Base-by-base conservation (phyloP, 2,888 invertebrate genomes). In the Polyommatus iphigenia region DNA sequence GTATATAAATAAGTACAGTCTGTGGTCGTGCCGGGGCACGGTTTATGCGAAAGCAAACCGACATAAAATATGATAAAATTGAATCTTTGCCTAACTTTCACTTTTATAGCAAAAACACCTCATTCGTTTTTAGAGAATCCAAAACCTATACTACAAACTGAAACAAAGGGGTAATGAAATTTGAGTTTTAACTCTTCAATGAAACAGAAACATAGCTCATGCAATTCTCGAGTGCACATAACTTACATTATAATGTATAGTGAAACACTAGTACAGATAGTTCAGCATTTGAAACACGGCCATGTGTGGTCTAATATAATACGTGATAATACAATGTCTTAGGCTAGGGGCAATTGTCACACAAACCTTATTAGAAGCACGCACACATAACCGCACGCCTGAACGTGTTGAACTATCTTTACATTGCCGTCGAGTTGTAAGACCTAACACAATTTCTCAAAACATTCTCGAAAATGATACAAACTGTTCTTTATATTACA, bases 1-100 rank as follows among this genome's bases (percentile, higher is more conserved):
- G 6, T 24, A 72, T 75, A 54, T 75, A 75, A 54, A 75, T 54
- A 75, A 75, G 75, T 75, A 75, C 75, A 75, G 75, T 75, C 54
- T 54, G 54, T 75, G 75, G 46, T 46, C 50, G 50, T 54, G 75
- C 41, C 75, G 3, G 20, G 20, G 20, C 20, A 24, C 20, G 20
- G 6, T 24, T 67, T 67, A 67, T 67, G 29, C 29, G 67, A 67
- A 54, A 67, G 15, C 15, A 67, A 67, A 29, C 62, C n/a, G 15
- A 29, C 32, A 67, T 67, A 67, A 13, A 62, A 24, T 62, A 62
- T 62, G 24, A 24, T 67, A 32, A 29, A 73, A 46, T 46, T 46
- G 15, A 73, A 46, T 46, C 5, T 20, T 73, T 24, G 46, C 46
- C 41, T 10, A 8, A 32, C 13, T 18, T 29, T 50, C 5, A 2